Conservation (phyloP, 2,888 invertebrate species). For the Noctua janthina region DNA sequence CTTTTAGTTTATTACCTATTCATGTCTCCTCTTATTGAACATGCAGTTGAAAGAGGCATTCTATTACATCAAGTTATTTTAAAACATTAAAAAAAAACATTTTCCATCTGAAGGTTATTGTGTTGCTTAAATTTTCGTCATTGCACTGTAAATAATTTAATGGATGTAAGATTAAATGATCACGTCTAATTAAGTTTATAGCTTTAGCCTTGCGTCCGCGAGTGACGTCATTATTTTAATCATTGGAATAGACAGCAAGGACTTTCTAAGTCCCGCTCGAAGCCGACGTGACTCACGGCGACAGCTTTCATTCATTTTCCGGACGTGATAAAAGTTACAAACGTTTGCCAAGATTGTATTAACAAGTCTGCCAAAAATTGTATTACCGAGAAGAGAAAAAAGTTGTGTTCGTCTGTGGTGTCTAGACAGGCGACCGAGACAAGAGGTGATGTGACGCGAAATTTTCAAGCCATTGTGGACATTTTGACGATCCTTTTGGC, state of each 20-base stretch:
- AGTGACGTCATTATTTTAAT: conserved; percentile 68
- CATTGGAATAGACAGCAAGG: conserved; percentile 72
- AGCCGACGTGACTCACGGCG: conserved; percentile 79
- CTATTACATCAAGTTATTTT: conserved; percentile 17
- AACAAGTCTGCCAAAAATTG: conserved; percentile 86
- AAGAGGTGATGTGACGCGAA: conserved; percentile 80
- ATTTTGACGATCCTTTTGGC: conserved; percentile 64
- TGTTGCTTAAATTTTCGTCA: conserved; percentile 10
- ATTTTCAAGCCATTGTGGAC: conserved; percentile 69
- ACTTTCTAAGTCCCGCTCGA: conserved; percentile 71
- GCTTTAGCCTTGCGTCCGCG: conserved; percentile 57
- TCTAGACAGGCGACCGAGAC: conserved; percentile 87
- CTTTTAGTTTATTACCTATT: conserved; percentile 54
- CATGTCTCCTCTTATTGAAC: conserved; percentile 11
- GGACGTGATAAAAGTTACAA: conserved; percentile 83
- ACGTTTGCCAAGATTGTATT: conserved; percentile 87
- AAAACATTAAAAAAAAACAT: conserved; percentile 5
- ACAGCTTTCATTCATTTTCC: conserved; percentile 89
- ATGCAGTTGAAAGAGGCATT: conserved; percentile 7
- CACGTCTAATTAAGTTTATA: conserved; percentile 65
- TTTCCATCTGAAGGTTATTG: conserved; percentile 1
- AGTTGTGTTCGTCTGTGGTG: conserved; percentile 78
- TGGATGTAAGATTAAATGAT: conserved; percentile 59
- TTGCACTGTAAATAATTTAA: conserved; percentile 32
- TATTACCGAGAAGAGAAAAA: conserved; percentile 87